Evolutionary conservation across 2,113 vertebrate species (phyloP), one percentile per base, ranked within the genome.

Genomic region (Tachuris rubrigastra): DNA sequence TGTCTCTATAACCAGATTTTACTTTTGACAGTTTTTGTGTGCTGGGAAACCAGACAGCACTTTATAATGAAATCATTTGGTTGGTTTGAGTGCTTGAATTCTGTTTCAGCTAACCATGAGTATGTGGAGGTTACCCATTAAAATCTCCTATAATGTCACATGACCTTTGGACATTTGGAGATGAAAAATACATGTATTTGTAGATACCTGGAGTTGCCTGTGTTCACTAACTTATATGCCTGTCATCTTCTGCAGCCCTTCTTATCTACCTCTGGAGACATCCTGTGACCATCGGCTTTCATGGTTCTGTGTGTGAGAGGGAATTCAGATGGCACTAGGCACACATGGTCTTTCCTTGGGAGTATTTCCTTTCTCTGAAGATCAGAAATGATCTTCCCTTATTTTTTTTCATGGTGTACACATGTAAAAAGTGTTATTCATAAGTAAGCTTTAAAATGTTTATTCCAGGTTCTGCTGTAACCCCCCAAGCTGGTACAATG

Each of bases 401-500:
- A 7, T 66, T 55, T 10, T 33, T 33, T 20, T 47, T 76, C 41
- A 2, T 74, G 30, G 44, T 50, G 6, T 65, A 17, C 10, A 10
- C 10, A 14, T 53, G 8, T 53, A 10, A 37, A 80, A 39, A 30
- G 8, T 25, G 2, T 10, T 80, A 47, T 8, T 16, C 5, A 1
- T 27, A 37, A 75, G 1, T 69, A 33, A 68, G 23, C 23, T 60
- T 63, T 10, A 12, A 95, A 69, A 82, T 89, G 35, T 66, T 95
- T 95, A n/a, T 93, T 97, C 71, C 92, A 97, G 95, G 97, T 94
- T 96, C 97, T 49, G 85, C 97, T 94, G 68, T 98, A 93, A 97
- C 97, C 86, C 96, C 97, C 73, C 98, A 98, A 89, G 93, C 97
- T 93, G 97, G 98, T 89, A 96, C 98, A 47, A 96, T 98, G 97